Evolutionary conservation across 2,888 invertebrate genomes (phyloP).

Genomic region (Cheilosia soror): DNA sequence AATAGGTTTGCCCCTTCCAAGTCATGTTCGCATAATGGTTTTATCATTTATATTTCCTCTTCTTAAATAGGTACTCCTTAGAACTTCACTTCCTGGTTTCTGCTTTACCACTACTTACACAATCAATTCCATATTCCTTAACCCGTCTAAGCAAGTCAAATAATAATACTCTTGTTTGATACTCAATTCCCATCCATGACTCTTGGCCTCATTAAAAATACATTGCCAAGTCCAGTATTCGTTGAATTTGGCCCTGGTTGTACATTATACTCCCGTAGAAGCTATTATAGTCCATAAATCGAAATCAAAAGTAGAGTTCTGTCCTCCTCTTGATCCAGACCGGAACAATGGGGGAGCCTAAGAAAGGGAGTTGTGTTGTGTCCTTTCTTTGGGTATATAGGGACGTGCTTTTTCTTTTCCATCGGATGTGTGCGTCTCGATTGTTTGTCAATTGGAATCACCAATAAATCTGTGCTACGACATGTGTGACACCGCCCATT

Average conservation of each 20-base stretch:
- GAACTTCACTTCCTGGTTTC: not conserved
- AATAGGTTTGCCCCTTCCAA: no score
- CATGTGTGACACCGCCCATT: constrained; percentile 72
- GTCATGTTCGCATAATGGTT: no score
- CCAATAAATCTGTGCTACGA: constrained; percentile 63
- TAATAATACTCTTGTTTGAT: constrained; percentile 61
- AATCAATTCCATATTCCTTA: not conserved
- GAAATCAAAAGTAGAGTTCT: constrained; percentile 55
- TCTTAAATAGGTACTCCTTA: constrained; percentile 26
- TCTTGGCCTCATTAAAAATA: constrained; percentile 71
- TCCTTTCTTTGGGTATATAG: constrained; percentile 18
- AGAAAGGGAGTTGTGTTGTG: constrained; percentile 38
- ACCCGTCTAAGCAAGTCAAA: constrained; percentile 32
- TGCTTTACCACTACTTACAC: not conserved
- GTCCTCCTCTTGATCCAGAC: constrained; percentile 26
- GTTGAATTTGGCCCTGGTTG: constrained; percentile 39
- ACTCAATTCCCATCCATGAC: constrained; percentile 60
- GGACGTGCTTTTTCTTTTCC: not conserved
- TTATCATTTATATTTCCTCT: not conserved
- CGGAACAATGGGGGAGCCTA: constrained; percentile 5
- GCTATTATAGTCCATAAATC: constrained; percentile 60
- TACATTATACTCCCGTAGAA: constrained; percentile 25
- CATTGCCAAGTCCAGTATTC: constrained; percentile 38
- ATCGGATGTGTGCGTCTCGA: constrained; percentile 23
- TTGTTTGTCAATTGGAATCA: constrained; percentile 68